Conservation (phyloP, 92 coral and sea anemone genomes). For the Hydrozoanthus gracilis region DNA sequence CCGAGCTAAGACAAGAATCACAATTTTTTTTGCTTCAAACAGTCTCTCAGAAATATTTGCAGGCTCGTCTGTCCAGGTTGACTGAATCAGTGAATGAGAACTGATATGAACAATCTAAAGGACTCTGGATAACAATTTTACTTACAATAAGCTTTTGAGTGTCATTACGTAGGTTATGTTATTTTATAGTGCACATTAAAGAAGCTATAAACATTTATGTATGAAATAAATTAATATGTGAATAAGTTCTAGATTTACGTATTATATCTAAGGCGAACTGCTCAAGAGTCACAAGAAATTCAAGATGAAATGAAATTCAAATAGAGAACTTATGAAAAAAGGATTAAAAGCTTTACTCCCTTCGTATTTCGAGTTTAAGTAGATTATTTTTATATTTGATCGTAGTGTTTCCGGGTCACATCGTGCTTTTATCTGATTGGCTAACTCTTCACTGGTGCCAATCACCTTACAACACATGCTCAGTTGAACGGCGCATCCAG, state of each 20-base stretch:
- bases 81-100: too few species aligned
- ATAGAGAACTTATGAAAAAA: not conserved
- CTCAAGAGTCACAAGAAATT: not conserved
- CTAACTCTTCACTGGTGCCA: constrained; percentile 70
- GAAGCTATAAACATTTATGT: not conserved
- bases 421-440: constrained; percentile 88
- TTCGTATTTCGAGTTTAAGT: not conserved
- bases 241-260: not conserved
- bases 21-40: too few species aligned
- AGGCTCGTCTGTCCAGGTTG: too few species aligned
- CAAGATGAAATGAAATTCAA: not conserved
- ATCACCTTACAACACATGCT: constrained; percentile 79
- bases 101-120: too few species aligned
- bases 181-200: not conserved
- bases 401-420: not conserved
- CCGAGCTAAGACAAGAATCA: too few species aligned
- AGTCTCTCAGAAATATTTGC: too few species aligned
- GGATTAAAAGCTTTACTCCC: not conserved
- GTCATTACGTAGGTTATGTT: not conserved
- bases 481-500: constrained; percentile 45
- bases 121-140: too few species aligned
- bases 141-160: not conserved
- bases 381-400: not conserved
- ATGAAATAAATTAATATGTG: not conserved
- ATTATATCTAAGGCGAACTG: not conserved